These are phyloP conservation scores for Caerostris darwini DNA, from an alignment of 1,140 invertebrate genomes.

Conservation along the genomic window DNA sequence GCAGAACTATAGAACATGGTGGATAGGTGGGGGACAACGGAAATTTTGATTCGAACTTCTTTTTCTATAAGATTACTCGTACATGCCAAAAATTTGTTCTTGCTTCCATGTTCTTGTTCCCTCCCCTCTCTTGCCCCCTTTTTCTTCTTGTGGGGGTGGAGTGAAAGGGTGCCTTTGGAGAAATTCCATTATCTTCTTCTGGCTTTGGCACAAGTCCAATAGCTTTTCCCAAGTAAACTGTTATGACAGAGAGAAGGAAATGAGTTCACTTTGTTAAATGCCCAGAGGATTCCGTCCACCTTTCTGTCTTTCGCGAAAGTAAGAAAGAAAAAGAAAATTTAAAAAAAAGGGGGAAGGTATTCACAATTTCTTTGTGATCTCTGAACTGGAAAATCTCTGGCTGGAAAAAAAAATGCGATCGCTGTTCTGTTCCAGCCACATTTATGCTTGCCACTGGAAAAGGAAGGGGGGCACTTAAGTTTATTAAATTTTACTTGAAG, in stretches of 20 bases:
- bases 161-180: neutral
- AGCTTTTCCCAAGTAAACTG: neutral
- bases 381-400: neutral
- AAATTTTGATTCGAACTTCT: neutral
- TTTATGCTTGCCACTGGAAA: neutral
- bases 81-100: conserved; percentile 23
- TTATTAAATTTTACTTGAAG: neutral
- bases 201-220: conserved; percentile 30
- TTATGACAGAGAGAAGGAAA: conserved; percentile 49
- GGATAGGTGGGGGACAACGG: neutral
- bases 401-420: neutral
- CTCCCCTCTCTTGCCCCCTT: too few species aligned
- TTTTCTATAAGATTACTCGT: neutral
- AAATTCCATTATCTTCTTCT: conserved; percentile 42
- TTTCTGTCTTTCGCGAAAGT: too few species aligned
- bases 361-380: neutral
- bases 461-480: neutral
- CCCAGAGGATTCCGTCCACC: neutral
- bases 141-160: too few species aligned
- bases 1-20: neutral
- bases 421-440: neutral
- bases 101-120: neutral
- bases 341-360: neutral
- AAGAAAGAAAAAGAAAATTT: too few species aligned
- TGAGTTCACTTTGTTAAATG: conserved; percentile 24